These are phyloP conservation scores for Aurelia coerulea DNA, from an alignment of 30 jellyfish, hydroid and myxozoan species.

Conservation along the genomic window DNA sequence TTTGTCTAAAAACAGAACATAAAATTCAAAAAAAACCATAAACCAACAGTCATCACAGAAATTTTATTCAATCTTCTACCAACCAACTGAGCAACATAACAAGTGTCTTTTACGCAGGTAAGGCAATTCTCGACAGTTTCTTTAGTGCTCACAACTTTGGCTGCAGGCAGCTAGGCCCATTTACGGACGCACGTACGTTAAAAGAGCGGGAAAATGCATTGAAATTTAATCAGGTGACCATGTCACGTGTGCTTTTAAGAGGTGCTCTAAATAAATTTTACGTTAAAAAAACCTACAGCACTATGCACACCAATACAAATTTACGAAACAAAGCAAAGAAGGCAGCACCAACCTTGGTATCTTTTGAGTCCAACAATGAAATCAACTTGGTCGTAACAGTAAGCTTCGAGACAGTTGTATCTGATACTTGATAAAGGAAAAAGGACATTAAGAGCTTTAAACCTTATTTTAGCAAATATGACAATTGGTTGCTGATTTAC, in stretches of 20 bases:
- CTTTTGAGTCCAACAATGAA: conserved; percentile 64
- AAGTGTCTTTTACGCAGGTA: no score
- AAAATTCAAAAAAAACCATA: background rate
- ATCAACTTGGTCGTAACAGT: conserved; percentile 36
- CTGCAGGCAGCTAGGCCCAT: no score
- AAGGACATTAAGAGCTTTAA: background rate
- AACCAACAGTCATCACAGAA: background rate
- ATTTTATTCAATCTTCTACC: no score
- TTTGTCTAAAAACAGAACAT: conserved; percentile 63
- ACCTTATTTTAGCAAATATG: no score
- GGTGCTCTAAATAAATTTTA: no score
- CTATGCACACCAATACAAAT: no score
- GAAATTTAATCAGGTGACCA: no score
- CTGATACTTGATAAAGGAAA: background rate
- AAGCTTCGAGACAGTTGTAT: conserved; percentile 29
- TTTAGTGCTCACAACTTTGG: background rate
- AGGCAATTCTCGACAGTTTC: background rate
- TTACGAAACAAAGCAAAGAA: background rate
- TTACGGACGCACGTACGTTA: no score
- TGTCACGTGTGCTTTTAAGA: no score
- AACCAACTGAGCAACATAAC: background rate
- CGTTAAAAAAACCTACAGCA: no score
- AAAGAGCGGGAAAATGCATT: no score
- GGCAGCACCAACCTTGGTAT: conserved; percentile 60
- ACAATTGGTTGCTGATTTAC: no score